Evolutionary conservation across 2,113 vertebrate genomes (phyloP), one percentile per base, ranked within the genome.

Genomic region (Telmatochromis sp.): DNA sequence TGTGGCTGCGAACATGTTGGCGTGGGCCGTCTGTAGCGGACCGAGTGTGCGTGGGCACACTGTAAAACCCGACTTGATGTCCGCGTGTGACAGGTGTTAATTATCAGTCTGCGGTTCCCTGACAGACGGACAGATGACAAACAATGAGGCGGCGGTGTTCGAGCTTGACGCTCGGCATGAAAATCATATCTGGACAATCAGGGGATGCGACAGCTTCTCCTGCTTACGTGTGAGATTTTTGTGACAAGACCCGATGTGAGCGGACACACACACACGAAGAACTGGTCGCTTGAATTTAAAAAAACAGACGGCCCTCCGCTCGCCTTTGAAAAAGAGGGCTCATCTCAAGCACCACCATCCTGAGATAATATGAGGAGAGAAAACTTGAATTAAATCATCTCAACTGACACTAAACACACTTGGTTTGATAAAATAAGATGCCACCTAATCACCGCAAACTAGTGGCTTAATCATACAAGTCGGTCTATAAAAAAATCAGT

Each of bases 61-160:
- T 45, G 80, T 26, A 75, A 87, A 84, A 70, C 73, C 13, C n/a
- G 6, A 49, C 78, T 26, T 19, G 63, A 89, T 86, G 81, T 84
- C 82, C 15, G 42, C 63, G 47, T 86, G 82, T 88, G 90, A 91
- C 94, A 94, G 89, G 91, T 94, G 88, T 87, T 94, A 83, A 94
- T 96, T 94, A 93, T 85, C 90, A 68, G 47, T 31, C 33, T 8
- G 70, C 42, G 17, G 28, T 57, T 85, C 45, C 23, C 84, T 37
- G 84, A 65, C 63, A 51, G 53, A 55, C 6, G 73, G 55, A 85
- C 33, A 68, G 84, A 63, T 33, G 58, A 88, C 81, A 75, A 57
- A 88, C 84, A 89, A 92, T 45, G 54, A 79, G 81, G 53, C 65
- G 49, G 80, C 15, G 11, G 80, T 12, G 68, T 87, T 54, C 3